These are phyloP conservation scores for Tetraneura akinire DNA, from an alignment of 1,140 invertebrate genomes.

Conservation along the genomic window DNA sequence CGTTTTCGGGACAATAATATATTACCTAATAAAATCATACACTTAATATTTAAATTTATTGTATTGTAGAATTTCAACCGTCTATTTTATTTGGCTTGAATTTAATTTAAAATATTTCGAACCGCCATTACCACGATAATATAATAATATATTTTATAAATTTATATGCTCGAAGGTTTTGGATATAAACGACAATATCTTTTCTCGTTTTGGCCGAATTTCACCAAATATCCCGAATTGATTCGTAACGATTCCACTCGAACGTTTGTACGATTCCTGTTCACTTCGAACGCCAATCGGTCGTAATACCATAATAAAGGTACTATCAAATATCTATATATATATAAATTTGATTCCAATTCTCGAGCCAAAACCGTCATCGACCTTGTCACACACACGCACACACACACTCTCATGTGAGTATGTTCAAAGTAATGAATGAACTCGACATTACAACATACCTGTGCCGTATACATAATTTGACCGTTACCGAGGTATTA, in stretches of 20 bases:
- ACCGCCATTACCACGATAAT: no score
- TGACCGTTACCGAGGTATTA: not conserved
- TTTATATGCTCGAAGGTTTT: no score
- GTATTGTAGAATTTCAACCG: no score
- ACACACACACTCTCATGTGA: not conserved
- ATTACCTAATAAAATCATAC: no score
- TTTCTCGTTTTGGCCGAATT: not conserved
- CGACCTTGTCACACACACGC: not conserved
- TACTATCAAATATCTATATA: not conserved
- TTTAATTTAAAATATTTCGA: no score
- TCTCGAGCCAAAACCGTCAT: conserved; percentile 5
- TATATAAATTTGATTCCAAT: no score
- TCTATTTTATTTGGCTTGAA: no score
- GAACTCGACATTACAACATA: not conserved
- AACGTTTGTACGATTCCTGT: not conserved
- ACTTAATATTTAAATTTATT: no score
- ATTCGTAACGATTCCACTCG: not conserved
- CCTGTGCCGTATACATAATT: not conserved
- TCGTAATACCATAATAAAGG: not conserved
- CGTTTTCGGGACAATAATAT: no score
- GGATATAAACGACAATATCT: no score
- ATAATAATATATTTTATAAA: no score
- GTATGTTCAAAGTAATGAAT: not conserved
- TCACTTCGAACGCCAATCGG: not conserved
- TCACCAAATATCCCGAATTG: not conserved